These are phyloP conservation scores for Australoheros scitulus DNA, from an alignment of 2,113 vertebrate species.

Conservation along the genomic window DNA sequence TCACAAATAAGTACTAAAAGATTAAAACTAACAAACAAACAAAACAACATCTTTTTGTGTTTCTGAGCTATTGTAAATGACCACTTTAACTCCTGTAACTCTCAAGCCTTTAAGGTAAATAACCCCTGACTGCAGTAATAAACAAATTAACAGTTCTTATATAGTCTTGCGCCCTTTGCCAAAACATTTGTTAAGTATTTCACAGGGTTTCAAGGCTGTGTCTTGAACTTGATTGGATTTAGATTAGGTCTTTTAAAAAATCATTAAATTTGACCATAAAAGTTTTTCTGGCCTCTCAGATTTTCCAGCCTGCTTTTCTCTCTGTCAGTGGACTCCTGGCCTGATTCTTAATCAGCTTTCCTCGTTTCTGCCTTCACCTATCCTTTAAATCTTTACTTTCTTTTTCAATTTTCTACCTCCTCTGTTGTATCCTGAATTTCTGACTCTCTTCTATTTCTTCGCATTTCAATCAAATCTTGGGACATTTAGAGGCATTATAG, in stretches of 20 bases:
- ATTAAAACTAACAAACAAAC: no score
- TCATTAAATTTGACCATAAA: conserved; percentile 3
- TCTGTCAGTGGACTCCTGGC: neutral
- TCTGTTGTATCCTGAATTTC: neutral
- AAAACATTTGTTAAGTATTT: neutral
- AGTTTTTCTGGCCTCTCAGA: neutral
- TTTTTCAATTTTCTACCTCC: neutral
- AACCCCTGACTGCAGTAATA: neutral
- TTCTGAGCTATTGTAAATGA: neutral
- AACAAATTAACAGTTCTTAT: neutral
- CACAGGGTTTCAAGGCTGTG: neutral
- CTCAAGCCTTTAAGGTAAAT: neutral
- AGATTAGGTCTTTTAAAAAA: conserved; percentile 1
- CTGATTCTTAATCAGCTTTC: neutral
- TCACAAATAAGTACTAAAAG: no score
- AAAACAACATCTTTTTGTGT: neutral
- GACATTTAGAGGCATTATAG: neutral
- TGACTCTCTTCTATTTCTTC: neutral
- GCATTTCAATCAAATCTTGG: neutral
- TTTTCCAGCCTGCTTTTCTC: neutral
- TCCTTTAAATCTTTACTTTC: neutral
- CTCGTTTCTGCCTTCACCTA: no score
- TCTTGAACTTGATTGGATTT: conserved; percentile 1
- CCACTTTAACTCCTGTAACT: neutral
- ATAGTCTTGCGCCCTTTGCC: fast-evolving